Percentiles rank a stretch among this genome's conserved stretches.
These are phyloP conservation scores for Mormyrops boulengeri DNA, from an alignment of 2,797 vertebrate species.

Conservation along the genomic window DNA sequence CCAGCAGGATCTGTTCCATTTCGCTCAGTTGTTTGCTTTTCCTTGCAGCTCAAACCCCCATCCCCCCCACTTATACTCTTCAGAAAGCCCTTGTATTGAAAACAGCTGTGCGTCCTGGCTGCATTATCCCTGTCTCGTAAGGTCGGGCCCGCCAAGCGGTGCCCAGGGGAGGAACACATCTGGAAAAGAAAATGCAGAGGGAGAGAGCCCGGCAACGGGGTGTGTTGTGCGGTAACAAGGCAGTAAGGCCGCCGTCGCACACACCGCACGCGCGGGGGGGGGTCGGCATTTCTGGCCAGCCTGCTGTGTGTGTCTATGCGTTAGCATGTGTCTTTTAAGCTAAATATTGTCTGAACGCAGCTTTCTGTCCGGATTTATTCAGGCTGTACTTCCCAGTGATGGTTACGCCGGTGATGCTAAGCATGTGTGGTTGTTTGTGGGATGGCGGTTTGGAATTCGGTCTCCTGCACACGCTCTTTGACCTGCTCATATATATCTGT, in stretches of 20 bases:
- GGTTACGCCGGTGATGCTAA: neutral
- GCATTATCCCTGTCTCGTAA: conserved; percentile 38
- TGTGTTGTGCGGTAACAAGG: conserved; percentile 18
- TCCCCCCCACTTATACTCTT: conserved; percentile 34
- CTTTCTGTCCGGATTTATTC: neutral
- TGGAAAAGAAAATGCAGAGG: conserved; percentile 49
- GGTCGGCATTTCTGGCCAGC: neutral
- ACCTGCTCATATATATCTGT: neutral
- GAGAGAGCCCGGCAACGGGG: conserved; percentile 36
- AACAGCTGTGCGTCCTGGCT: conserved; percentile 59
- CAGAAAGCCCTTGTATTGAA: conserved; percentile 48
- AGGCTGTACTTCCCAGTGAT: neutral
- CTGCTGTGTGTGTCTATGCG: neutral
- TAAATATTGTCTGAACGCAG: neutral
- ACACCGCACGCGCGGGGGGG: neutral
- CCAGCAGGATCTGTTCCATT: conserved; percentile 25
- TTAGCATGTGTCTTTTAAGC: neutral
- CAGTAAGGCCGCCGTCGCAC: conserved; percentile 16
- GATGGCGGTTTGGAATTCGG: neutral
- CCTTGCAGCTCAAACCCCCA: conserved; percentile 36
- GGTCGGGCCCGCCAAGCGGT: conserved; percentile 30
- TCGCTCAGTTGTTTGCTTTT: conserved; percentile 30
- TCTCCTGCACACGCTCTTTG: neutral
- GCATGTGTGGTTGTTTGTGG: neutral
- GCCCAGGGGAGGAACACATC: conserved; percentile 56